phyloP scores from a whole-genome alignment of 2,113 vertebrate genomes.

The Paradisaea rubra region DNA sequence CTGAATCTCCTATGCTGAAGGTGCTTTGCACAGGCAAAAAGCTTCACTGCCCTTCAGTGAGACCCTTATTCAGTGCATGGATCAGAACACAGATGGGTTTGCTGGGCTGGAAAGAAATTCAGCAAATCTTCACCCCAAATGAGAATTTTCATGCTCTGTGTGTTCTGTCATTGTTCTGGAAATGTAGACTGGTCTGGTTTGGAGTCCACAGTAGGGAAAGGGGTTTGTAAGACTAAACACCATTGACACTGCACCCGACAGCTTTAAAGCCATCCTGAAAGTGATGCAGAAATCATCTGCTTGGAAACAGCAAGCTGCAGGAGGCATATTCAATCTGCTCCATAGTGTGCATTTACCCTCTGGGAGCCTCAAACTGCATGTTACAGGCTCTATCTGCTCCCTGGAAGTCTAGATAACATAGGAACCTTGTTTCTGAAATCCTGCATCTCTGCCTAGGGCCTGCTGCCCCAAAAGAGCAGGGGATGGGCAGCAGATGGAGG shows the following conservation, averaged over 20 bases:
- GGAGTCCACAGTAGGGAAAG: background rate
- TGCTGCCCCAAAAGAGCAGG: background rate
- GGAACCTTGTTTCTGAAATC: background rate
- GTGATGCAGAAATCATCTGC: background rate
- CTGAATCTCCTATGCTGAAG: background rate
- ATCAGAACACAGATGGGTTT: background rate
- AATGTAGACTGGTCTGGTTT: background rate
- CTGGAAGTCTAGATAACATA: background rate
- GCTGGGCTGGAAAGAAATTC: background rate
- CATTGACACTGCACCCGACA: background rate
- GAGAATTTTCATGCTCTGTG: background rate
- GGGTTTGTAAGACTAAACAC: background rate
- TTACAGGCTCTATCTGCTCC: background rate
- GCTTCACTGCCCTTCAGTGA: background rate
- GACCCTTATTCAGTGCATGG: rapidly evolving
- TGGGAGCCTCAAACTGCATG: background rate
- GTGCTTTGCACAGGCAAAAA: background rate
- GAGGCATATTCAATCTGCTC: background rate
- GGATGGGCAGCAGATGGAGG: background rate
- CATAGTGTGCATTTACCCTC: rapidly evolving
- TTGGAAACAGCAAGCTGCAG: background rate
- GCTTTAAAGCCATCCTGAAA: background rate
- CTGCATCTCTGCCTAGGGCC: background rate
- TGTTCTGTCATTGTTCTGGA: background rate
- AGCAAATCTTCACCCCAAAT: background rate